A percentile compares a stretch with the other conserved stretches of the same genome.
These are phyloP conservation scores for Drosophila setifemur DNA, from an alignment of 1,140 invertebrate genomes.

Conservation along the genomic window DNA sequence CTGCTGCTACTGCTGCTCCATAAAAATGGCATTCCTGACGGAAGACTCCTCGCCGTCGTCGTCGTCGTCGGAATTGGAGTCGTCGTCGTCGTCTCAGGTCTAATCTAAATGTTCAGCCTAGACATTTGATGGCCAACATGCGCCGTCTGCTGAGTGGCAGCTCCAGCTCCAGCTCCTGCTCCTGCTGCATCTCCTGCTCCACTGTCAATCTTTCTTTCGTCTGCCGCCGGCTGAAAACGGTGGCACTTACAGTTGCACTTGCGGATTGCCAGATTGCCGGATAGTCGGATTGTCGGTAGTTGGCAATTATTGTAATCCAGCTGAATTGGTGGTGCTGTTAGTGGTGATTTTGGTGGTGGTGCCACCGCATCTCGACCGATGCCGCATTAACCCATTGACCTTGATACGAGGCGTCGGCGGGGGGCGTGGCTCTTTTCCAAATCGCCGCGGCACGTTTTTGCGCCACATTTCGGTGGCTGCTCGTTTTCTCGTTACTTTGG, in stretches of 20 bases:
- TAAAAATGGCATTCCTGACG: slow-evolving; percentile 77
- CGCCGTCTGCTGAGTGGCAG: slow-evolving; percentile 72
- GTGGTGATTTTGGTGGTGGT: too few species aligned
- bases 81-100: slow-evolving; percentile 43
- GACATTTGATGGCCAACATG: slow-evolving; percentile 80
- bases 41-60: too few species aligned
- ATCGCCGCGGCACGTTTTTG: slow-evolving; percentile 62
- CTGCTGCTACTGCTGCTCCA: slow-evolving; percentile 38
- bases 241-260: slow-evolving; percentile 76
- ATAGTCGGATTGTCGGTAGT: slow-evolving; percentile 24
- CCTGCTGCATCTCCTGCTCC: slow-evolving; percentile 16
- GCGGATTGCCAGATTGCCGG: slow-evolving; percentile 62
- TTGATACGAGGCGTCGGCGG: slow-evolving; percentile 51
- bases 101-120: slow-evolving; percentile 76
- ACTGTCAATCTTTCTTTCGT: slow-evolving; percentile 65
- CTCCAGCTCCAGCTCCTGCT: slow-evolving; percentile 43
- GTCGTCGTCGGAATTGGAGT: slow-evolving; percentile 1
- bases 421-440: slow-evolving; percentile 24
- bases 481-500: not conserved
- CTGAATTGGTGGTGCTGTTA: slow-evolving; percentile 15
- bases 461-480: slow-evolving; percentile 30
- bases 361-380: slow-evolving; percentile 23
- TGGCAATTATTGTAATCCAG: slow-evolving; percentile 74
- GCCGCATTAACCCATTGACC: slow-evolving; percentile 74
- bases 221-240: slow-evolving; percentile 58